phyloP scores from a whole-genome alignment of 2,888 invertebrate species.

The Caenorhabditis doughertyi region DNA sequence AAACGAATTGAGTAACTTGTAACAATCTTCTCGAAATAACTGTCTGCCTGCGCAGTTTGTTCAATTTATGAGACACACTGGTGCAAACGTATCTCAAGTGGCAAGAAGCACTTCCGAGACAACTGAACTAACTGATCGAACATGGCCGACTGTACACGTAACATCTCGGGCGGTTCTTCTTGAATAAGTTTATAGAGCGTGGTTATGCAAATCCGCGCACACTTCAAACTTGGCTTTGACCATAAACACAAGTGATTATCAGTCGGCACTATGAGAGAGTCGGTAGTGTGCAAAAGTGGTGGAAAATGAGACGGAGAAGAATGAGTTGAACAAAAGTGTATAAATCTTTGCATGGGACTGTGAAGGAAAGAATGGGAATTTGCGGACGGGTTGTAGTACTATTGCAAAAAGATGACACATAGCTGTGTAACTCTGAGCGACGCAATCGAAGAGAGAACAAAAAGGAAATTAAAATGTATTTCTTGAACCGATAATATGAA shows the following conservation, averaged over 20 bases:
- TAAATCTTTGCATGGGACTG: neutral
- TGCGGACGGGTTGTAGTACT: slow-evolving; percentile 2
- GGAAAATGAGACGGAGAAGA: neutral
- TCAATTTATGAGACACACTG: slow-evolving; percentile 30
- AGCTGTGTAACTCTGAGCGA: slow-evolving; percentile 20
- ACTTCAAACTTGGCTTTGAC: slow-evolving; percentile 52
- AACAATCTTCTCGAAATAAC: slow-evolving; percentile 47
- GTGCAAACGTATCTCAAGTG: slow-evolving; percentile 56
- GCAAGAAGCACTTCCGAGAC: slow-evolving; percentile 53
- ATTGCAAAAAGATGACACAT: slow-evolving; percentile 24
- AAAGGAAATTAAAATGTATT: neutral
- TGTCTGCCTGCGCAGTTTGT: slow-evolving; percentile 29
- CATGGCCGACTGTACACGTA: slow-evolving; percentile 33
- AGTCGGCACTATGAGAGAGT: neutral
- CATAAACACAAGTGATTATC: slow-evolving; percentile 56
- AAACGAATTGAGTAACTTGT: slow-evolving; percentile 34
- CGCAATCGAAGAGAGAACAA: neutral
- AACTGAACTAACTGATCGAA: slow-evolving; percentile 58
- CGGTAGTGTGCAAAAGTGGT: slow-evolving; percentile 1
- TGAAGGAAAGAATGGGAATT: slow-evolving; percentile 5
- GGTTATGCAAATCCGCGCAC: slow-evolving; percentile 58
- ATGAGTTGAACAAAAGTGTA: slow-evolving; percentile 21
- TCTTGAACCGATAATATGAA: neutral
- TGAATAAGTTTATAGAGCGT: slow-evolving; percentile 23
- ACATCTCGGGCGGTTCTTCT: slow-evolving; percentile 24